Evolutionary conservation across 2,888 invertebrate genomes (phyloP).

Genomic region (Agonopterix arenella): DNA sequence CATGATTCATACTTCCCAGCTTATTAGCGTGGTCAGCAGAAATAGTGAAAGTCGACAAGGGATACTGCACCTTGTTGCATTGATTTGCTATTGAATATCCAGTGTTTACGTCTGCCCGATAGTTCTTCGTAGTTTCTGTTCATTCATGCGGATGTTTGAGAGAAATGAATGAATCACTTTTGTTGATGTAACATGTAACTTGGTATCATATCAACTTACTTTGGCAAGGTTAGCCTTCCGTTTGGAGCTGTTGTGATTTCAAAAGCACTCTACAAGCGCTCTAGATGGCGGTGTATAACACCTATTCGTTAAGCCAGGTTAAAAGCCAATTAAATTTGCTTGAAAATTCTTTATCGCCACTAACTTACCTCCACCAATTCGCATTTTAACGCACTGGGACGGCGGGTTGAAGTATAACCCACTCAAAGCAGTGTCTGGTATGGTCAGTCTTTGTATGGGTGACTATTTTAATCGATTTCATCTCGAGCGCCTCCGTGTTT

Average conservation of each 20-base stretch:
- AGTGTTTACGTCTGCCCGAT: conserved; percentile 8
- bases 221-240: conserved; percentile 9
- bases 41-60: conserved; percentile 14
- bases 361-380: too few relatives aligned
- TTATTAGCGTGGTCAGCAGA: conserved; percentile 15
- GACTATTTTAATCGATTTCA: too few relatives aligned
- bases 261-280: too few relatives aligned
- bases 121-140: neutral
- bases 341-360: too few relatives aligned
- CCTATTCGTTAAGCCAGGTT: too few relatives aligned
- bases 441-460: too few relatives aligned
- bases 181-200: conserved; percentile 19
- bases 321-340: too few relatives aligned
- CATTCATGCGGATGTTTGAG: conserved; percentile 28
- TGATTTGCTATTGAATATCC: conserved; percentile 12
- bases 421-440: too few relatives aligned
- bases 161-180: conserved; percentile 55
- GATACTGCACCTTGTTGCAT: conserved; percentile 15
- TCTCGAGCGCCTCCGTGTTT: too few relatives aligned
- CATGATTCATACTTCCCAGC: conserved; percentile 32
- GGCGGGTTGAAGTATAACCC: too few relatives aligned
- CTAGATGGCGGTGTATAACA: too few relatives aligned
- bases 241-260: conserved; percentile 8
- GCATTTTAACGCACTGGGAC: too few relatives aligned
- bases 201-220: neutral